These are phyloP conservation scores for Acipenser ruthenus DNA, from an alignment of 2,797 vertebrate genomes.

Conservation along the genomic window DNA sequence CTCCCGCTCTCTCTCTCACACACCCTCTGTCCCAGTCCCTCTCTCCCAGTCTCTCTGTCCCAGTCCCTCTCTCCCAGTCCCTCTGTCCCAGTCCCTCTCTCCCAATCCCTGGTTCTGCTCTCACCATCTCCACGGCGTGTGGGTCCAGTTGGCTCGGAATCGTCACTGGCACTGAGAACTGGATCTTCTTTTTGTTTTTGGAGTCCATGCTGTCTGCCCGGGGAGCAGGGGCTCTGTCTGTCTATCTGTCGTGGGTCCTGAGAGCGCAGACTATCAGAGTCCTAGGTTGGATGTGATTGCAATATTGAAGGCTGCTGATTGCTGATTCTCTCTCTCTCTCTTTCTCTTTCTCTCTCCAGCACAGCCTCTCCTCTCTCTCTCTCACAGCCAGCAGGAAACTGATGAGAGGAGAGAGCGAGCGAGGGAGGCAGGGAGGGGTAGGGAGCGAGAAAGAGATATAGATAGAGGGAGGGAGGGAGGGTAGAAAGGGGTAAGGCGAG, in stretches of 20 bases:
- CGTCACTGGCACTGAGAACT: conserved; percentile 59
- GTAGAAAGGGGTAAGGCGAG: too few species aligned
- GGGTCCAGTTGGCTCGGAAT: conserved; percentile 61
- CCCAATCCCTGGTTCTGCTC: conserved; percentile 11
- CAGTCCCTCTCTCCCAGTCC: too few species aligned
- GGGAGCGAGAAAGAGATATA: too few species aligned
- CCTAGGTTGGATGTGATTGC: too few species aligned
- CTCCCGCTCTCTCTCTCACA: too few species aligned
- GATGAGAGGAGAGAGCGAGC: too few species aligned
- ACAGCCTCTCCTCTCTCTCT: neutral
- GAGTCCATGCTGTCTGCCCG: conserved; percentile 44
- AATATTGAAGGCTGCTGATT: neutral
- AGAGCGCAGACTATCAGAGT: too few species aligned
- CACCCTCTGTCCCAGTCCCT: too few species aligned
- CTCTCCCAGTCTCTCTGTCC: too few species aligned
- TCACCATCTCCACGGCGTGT: conserved; percentile 66
- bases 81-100: too few species aligned
- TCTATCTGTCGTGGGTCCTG: neutral
- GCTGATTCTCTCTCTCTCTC: neutral
- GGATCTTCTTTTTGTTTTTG: conserved; percentile 67
- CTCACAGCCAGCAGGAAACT: neutral
- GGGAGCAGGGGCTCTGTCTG: neutral
- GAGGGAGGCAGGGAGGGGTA: too few species aligned
- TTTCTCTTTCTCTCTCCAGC: neutral
- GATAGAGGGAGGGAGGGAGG: too few species aligned